Base-by-base conservation (phyloP, 2,113 vertebrate species). In the Hirundichthys speculiger region DNA sequence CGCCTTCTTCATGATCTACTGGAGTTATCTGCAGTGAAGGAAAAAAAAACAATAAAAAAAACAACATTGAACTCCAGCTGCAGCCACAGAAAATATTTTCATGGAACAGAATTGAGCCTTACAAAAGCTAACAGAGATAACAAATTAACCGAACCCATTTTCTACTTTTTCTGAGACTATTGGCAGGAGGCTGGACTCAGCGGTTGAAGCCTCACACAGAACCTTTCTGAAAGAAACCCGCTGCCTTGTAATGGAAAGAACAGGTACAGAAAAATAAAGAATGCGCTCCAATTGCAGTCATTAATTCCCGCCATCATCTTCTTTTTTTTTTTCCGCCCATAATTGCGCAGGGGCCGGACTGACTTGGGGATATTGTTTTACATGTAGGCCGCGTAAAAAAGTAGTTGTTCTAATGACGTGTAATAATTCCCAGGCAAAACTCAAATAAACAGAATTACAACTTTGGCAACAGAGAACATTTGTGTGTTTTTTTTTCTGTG, bases 401-500 rank as follows among this genome's bases (percentile, higher is more conserved):
- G 48, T 61, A 56, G 61, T 50, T 70, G 43, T 60, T 62, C 27
- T 62, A 48, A 72, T 79, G 49, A 71, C 51, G 57, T 65, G 54
- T 77, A 78, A 81, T 89, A 18, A 70, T 64, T 76, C 54, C 57
- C 65, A 58, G 69, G 25, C 56, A 59, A 70, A 77, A 71, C 18
- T 68, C 16, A 52, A 72, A 80, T 48, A 30, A 46, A 18, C 42
- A 47, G 10, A 75, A 70, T 59, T 56, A 49, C 52, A 42, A 57
- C 16, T 63, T 55, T 72, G 60, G 75, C 64, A 73, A 46, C 47
- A 10, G 5, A 56, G 13, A n/a, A 14, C 51, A 15, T 13, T 18
- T 13, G 34, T 42, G 38, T 19, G 53, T n/a, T n/a, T n/a, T n/a
- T n/a, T n/a, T n/a, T 62, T 69, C 55, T 52, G 39, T 48, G 58